Evolutionary conservation across 2,113 vertebrate species (phyloP), one percentile per base, ranked within the genome.

Genomic region (Lepisosteus osseus): DNA sequence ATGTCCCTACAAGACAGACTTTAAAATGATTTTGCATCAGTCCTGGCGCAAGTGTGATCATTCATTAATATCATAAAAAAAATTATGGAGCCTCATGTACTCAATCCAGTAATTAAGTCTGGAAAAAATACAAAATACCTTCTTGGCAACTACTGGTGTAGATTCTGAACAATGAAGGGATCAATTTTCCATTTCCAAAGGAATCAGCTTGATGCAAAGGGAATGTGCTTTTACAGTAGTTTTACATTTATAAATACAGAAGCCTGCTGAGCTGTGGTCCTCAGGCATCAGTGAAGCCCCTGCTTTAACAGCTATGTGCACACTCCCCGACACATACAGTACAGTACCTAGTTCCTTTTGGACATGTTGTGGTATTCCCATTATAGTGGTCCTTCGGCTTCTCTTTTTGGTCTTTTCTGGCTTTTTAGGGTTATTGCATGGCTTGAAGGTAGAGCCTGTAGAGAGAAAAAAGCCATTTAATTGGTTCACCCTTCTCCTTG

Each of bases 281-380:
- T 29, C 29, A 29, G 29, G 29, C 29, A 29, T 29, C 29, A 29
- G 29, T 29, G 29, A 29, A 29, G 29, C 29, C 29, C 29, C 29
- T 29, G 29, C 29, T 29, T 29, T 29, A 29, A 29, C 29, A 29
- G 29, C 29, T 29, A 29, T 29, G 1, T 0, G 57, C 57, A 59
- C 12, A 11, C 11, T 3, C 57, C 9, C 12, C 57, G 5, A n/a
- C 3, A 13, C 12, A 13, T 59, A 59, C 12, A 59, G 78, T 59
- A 59, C 12, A 59, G 78, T 89, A 98, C 97, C 95, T 0, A 99
- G 93, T 74, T 99, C 97, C 77, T 93, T 94, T 75, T 98, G 97
- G 80, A 98, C 91, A 0, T 98, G 97, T 71, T 96, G 95, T 1
- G 97, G 97, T 68, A 99, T 92, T 6, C 97, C 97, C 92, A 98